These are phyloP conservation scores for Mamestra configurata DNA, from an alignment of 1,140 invertebrate genomes.

Conservation along the genomic window DNA sequence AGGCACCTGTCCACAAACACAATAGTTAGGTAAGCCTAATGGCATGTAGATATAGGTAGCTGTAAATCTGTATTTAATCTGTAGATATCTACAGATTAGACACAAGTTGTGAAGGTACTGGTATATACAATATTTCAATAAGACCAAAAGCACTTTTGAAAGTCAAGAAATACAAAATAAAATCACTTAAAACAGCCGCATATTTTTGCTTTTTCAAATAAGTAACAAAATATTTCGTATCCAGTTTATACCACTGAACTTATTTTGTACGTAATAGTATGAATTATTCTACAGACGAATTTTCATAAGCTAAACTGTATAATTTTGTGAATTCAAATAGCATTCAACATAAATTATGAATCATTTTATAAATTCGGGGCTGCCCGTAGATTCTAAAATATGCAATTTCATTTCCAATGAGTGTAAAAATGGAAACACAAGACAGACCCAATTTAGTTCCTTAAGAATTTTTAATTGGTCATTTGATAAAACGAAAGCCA, in stretches of 20 bases:
- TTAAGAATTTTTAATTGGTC: slow-evolving; percentile 38
- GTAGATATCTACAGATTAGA: too few relatives aligned
- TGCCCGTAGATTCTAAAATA: slow-evolving; percentile 28
- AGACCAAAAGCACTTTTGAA: not conserved
- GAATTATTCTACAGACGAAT: slow-evolving; percentile 24
- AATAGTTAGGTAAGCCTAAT: too few relatives aligned
- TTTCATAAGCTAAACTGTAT: slow-evolving; percentile 42
- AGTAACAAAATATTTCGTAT: not conserved
- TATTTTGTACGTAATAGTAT: slow-evolving; percentile 15
- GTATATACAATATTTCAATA: too few relatives aligned
- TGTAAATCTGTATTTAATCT: too few relatives aligned
- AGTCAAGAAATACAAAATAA: too few relatives aligned
- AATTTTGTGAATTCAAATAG: slow-evolving; percentile 35
- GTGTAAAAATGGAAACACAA: slow-evolving; percentile 26
- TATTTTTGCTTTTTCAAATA: not conserved
- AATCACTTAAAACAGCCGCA: not conserved
- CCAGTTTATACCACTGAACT: not conserved
- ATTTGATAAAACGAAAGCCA: slow-evolving; percentile 36
- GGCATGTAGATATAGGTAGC: too few relatives aligned
- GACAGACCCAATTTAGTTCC: slow-evolving; percentile 24
- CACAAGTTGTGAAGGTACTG: too few relatives aligned
- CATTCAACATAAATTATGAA: slow-evolving; percentile 40
- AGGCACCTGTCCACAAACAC: not conserved
- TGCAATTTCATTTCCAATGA: slow-evolving; percentile 38
- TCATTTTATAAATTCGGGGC: slow-evolving; percentile 39